Conservation (phyloP, 2,888 invertebrate genomes). For the Morpho achilles region DNA sequence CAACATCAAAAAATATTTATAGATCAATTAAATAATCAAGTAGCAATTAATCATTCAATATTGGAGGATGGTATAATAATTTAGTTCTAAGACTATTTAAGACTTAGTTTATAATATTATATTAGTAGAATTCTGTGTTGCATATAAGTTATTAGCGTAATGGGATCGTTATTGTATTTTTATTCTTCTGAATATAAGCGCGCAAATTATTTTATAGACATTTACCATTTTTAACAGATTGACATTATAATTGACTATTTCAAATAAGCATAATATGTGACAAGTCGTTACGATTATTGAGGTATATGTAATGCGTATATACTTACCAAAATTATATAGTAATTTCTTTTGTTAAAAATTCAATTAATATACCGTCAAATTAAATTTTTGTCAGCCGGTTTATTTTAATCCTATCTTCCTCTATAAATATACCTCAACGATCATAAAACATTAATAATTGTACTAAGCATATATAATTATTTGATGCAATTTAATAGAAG, state of each 20-base stretch:
- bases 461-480: slow-evolving; percentile 34
- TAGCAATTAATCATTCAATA: too few relatives aligned
- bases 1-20: too few relatives aligned
- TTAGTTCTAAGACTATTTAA: background rate
- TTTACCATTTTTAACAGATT: slow-evolving; percentile 45
- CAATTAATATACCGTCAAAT: slow-evolving; percentile 5
- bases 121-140: slow-evolving; percentile 15
- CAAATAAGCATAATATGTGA: slow-evolving; percentile 35
- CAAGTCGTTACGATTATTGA: background rate
- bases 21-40: too few relatives aligned
- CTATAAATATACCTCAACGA: too few relatives aligned
- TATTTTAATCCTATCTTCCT: too few relatives aligned
- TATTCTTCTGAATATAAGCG: slow-evolving; percentile 10
- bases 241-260: slow-evolving; percentile 73
- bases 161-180: slow-evolving; percentile 10
- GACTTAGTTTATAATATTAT: background rate
- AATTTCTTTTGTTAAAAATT: too few relatives aligned
- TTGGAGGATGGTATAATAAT: too few relatives aligned
- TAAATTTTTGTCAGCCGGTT: too few relatives aligned
- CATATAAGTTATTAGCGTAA: slow-evolving; percentile 1
- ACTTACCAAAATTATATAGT: too few relatives aligned
- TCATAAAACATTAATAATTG: slow-evolving; percentile 32
- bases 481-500: slow-evolving; percentile 21
- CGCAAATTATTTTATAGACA: slow-evolving; percentile 30
- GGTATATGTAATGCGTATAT: too few relatives aligned